These are phyloP conservation scores for Bilobella aurantiaca DNA, from an alignment of 1,140 invertebrate species.

Conservation along the genomic window DNA sequence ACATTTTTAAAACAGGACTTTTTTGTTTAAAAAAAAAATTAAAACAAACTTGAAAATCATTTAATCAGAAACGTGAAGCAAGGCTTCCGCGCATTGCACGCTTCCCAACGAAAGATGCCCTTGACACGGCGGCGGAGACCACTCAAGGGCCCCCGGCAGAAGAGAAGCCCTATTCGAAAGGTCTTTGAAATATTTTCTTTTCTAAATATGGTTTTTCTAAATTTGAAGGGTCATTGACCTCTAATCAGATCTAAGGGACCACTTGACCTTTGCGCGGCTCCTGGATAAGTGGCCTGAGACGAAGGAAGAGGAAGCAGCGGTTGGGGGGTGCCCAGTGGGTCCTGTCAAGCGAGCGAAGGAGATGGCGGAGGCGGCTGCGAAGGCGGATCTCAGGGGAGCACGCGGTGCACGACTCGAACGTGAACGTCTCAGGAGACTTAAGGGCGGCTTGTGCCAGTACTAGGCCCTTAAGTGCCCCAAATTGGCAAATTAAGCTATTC, in stretches of 20 bases:
- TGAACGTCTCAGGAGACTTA: not conserved
- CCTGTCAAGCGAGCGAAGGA: not conserved
- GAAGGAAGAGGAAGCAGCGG: not conserved
- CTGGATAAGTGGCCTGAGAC: conserved; percentile 6
- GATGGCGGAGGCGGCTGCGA: not conserved
- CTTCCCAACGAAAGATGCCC: not conserved
- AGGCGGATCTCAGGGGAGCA: not conserved
- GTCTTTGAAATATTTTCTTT: not conserved
- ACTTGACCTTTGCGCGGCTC: conserved; percentile 4
- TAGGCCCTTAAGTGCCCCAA: too few species aligned
- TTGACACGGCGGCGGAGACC: conserved; percentile 11
- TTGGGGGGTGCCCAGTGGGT: conserved; percentile 16
- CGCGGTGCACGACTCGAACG: not conserved
- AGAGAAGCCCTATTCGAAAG: conserved; percentile 21
- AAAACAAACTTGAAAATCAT: not conserved
- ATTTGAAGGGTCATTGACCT: not conserved
- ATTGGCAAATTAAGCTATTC: too few species aligned
- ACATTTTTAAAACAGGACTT: not conserved
- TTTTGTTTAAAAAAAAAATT: not conserved
- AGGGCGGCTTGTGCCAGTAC: not conserved
- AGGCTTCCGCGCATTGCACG: conserved; percentile 17
- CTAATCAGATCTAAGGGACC: conserved; percentile 10
- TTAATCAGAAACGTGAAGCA: conserved; percentile 29
- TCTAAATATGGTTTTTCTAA: not conserved
- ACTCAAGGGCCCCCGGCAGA: conserved; percentile 14